phyloP scores from a whole-genome alignment of 2,113 vertebrate species.

The Pseudopodoces humilis region DNA sequence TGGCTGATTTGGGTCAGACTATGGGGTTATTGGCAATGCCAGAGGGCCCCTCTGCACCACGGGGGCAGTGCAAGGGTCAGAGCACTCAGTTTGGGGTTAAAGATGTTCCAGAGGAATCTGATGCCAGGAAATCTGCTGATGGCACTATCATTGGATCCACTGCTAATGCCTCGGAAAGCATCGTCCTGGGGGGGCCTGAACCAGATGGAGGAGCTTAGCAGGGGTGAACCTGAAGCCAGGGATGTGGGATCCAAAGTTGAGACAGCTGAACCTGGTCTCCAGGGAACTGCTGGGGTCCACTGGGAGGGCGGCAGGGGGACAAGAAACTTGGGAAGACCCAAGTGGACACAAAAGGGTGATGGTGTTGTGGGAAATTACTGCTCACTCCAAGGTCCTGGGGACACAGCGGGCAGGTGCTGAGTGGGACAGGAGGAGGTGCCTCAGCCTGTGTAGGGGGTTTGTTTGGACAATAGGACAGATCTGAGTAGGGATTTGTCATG shows the following conservation, averaged over 20 bases:
- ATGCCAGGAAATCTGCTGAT: conserved; percentile 59
- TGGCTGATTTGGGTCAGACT: not conserved
- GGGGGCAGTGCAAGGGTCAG: not conserved
- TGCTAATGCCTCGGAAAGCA: conserved; percentile 42
- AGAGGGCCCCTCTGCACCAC: not conserved
- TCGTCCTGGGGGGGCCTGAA: not conserved
- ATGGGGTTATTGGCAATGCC: not conserved
- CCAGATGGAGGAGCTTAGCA: conserved; percentile 34
- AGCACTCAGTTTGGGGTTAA: not conserved
- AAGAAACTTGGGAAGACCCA: not conserved
- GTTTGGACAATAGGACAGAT: not conserved
- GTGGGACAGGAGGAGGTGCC: not conserved
- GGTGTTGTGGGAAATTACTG: not conserved
- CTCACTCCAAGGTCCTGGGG: not conserved
- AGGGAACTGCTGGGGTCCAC: not conserved
- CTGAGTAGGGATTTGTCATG: not conserved
- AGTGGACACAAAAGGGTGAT: not conserved
- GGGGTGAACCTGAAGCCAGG: not conserved
- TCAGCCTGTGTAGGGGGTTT: not conserved
- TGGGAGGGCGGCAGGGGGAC: not conserved
- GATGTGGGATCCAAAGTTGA: not conserved
- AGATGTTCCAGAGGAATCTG: conserved; percentile 10
- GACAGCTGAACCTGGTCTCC: not conserved
- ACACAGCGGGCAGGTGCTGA: not conserved
- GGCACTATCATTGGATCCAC: conserved; percentile 55